Percentiles rank a stretch among this genome's conserved stretches.
Conservation (phyloP, 2,888 invertebrate species). For the Monochamus alternatus region DNA sequence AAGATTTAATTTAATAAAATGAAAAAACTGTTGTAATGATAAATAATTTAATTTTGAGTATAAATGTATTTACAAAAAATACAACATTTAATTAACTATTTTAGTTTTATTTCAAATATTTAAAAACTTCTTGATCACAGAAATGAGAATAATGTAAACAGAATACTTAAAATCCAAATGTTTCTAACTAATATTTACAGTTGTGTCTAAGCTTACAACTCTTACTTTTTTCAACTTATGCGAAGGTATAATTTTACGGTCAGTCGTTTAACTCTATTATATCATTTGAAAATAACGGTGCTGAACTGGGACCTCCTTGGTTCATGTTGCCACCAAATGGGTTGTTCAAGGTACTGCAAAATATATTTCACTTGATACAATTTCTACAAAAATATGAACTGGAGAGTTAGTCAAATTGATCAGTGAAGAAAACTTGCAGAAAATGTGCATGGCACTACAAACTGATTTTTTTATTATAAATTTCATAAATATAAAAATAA, state of each 20-base stretch:
- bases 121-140: slow-evolving; percentile 44
- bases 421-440: too few relatives aligned
- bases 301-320: slow-evolving; percentile 31
- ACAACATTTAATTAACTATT: slow-evolving; percentile 40
- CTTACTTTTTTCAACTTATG: slow-evolving; percentile 11
- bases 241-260: slow-evolving; percentile 28
- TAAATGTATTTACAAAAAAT: slow-evolving; percentile 53
- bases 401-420: too few relatives aligned
- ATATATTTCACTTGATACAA: background rate
- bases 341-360: slow-evolving; percentile 14
- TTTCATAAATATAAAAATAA: too few relatives aligned
- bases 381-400: background rate
- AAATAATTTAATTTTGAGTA: slow-evolving; percentile 42
- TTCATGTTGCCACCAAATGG: slow-evolving; percentile 8
- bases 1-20: slow-evolving; percentile 41
- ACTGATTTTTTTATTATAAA: too few relatives aligned
- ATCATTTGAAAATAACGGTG: slow-evolving; percentile 37
- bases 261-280: slow-evolving; percentile 51
- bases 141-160: slow-evolving; percentile 34
- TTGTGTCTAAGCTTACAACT: slow-evolving; percentile 6
- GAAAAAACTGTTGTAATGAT: slow-evolving; percentile 18
- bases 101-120: slow-evolving; percentile 31
- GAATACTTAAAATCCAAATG: slow-evolving; percentile 34
- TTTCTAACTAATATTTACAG: slow-evolving; percentile 40
- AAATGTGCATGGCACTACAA: background rate